Evolutionary conservation across 1,140 invertebrate species (phyloP), one percentile per base, ranked within the genome.

Genomic region (Heliconius himera): DNA sequence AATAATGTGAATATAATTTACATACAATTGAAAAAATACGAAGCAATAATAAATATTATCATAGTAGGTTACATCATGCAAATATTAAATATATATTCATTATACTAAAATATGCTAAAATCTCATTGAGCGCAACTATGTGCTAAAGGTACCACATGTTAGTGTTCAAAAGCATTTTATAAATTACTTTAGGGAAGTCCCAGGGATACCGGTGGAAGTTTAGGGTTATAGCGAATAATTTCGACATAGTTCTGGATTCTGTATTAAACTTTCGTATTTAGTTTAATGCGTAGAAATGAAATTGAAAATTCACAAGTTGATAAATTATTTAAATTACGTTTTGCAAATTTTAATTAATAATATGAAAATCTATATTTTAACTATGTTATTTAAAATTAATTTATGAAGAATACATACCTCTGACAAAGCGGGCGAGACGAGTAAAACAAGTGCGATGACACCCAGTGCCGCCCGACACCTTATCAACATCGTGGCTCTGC

Each of bases 401-500:
- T 20, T 66, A 66, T 29, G 9, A 8, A 83, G 49, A 18, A 60
- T 38, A 70, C 84, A 89, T 89, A 94, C 92, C 89, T 93, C 88
- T 38, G 89, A 83, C 51, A 79, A 85, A 33, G 87, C 82, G 72
- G 85, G 87, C 36, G 85, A 84, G 75, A 82, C 81, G 22, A 93
- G 82, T 11, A 83, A 77, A 22, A 94, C 91, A 84, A 92, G 84
- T 83, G 84, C 89, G 90, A 90, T 91, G 90, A 88, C 91, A 90
- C 90, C 84, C 20, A 93, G 86, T 92, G 91, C 87, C 91, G 91
- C 87, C 89, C 88, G 87, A 91, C 92, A 90, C 92, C 92, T 90
- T 91, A 92, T 91, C 91, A 94, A 90, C 92, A 94, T 94, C 87
- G 90, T 94, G 85, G 84, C 91, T 91, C 92, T 94, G 92, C 49